phyloP scores from a whole-genome alignment of 35 echinoderm and acorn worm species.

The Acanthaster planci region DNA sequence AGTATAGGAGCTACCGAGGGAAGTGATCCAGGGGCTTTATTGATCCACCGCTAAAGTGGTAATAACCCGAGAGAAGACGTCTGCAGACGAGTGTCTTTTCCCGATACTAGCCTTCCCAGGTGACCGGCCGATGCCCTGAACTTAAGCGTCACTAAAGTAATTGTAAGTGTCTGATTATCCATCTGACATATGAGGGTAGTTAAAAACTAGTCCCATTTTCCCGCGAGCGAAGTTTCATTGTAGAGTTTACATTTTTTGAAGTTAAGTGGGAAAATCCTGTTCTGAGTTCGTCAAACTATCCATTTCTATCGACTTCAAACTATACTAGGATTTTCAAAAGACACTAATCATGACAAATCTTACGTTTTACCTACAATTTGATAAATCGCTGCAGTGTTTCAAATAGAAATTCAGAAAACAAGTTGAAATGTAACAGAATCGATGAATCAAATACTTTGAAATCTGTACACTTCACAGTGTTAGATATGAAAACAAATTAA shows the following conservation, averaged over 20 bases:
- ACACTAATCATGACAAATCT: too few species aligned
- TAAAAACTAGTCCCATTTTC: slow-evolving; percentile 7
- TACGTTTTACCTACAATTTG: too few species aligned
- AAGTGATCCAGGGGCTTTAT: slow-evolving; percentile 12
- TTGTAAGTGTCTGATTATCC: not conserved
- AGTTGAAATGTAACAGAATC: too few species aligned
- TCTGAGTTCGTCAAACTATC: not conserved
- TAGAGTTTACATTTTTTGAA: not conserved
- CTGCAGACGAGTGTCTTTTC: not conserved
- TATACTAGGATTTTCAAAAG: too few species aligned
- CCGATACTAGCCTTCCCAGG: too few species aligned
- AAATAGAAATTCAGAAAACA: too few species aligned
- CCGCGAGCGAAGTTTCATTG: not conserved
- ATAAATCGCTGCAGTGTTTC: too few species aligned
- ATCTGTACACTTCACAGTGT: too few species aligned
- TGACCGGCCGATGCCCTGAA: too few species aligned
- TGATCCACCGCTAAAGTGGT: not conserved
- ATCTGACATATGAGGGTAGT: not conserved
- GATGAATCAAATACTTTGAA: too few species aligned
- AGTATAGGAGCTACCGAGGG: not conserved
- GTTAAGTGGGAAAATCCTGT: not conserved
- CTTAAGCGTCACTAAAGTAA: not conserved
- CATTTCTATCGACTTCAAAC: not conserved
- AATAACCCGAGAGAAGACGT: slow-evolving; percentile 21
- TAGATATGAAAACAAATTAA: too few species aligned